Conservation (phyloP, 2,797 vertebrate genomes). For the Saguinus oedipus region DNA sequence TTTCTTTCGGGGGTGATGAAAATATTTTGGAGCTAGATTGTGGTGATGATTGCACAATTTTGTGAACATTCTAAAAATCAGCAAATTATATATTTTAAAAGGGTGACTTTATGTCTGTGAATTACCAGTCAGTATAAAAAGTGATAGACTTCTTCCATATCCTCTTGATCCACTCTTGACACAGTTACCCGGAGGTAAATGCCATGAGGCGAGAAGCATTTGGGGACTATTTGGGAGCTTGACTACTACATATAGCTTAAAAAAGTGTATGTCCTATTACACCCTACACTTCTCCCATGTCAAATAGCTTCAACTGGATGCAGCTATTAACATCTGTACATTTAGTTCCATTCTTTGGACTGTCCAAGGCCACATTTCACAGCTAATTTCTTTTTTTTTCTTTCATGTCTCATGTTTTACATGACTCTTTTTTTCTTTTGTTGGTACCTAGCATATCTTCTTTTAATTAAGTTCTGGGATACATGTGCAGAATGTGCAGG, state of each 20-base stretch:
- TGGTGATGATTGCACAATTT: neutral
- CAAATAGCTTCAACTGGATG: neutral
- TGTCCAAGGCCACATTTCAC: neutral
- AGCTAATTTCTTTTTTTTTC: too few relatives aligned
- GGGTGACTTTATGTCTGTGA: neutral
- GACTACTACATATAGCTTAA: too few relatives aligned
- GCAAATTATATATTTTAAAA: neutral
- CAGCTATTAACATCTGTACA: neutral
- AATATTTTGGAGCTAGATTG: neutral
- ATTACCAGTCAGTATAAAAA: neutral
- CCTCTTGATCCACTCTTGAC: neutral
- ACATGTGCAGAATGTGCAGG: too few relatives aligned
- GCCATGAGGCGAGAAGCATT: neutral
- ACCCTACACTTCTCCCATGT: neutral
- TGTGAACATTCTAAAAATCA: neutral
- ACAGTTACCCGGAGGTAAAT: neutral
- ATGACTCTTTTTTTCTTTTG: too few relatives aligned
- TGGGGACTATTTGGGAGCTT: too few relatives aligned
- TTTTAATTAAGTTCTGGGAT: too few relatives aligned
- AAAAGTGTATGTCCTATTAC: neutral
- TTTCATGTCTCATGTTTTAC: too few relatives aligned
- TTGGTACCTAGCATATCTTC: too few relatives aligned
- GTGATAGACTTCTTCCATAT: neutral
- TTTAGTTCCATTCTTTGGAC: neutral
- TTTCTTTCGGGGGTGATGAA: neutral